These are phyloP conservation scores for Ernsta delagoae DNA, from an alignment of 2,888 invertebrate species.

Conservation along the genomic window DNA sequence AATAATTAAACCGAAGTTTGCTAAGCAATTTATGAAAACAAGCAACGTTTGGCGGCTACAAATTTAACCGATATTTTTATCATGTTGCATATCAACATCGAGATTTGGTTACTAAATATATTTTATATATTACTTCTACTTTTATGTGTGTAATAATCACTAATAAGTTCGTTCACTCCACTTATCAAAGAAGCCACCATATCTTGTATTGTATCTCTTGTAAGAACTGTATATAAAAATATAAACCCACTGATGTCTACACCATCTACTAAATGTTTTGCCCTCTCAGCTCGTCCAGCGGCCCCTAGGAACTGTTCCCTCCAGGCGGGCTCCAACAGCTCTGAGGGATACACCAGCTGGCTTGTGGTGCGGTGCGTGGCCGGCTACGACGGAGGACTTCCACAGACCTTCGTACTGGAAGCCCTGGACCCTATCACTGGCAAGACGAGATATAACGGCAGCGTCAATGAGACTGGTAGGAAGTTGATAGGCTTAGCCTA, in stretches of 20 bases:
- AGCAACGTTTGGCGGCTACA: neutral
- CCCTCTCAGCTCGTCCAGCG: constrained; percentile 89
- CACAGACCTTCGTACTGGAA: constrained; percentile 93
- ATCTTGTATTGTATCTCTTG: too few species aligned
- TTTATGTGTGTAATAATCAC: too few species aligned
- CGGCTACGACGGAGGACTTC: constrained; percentile 83
- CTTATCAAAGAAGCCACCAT: too few species aligned
- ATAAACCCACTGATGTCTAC: too few species aligned
- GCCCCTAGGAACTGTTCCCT: constrained; percentile 94
- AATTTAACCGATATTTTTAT: too few species aligned
- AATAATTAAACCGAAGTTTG: constrained; percentile 34
- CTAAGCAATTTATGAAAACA: constrained; percentile 17
- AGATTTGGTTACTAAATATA: too few species aligned
- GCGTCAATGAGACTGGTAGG: constrained; percentile 82
- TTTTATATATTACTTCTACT: too few species aligned
- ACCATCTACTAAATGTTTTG: neutral
- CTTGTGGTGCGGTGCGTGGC: constrained; percentile 90
- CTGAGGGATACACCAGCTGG: constrained; percentile 80
- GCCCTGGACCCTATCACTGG: constrained; percentile 91
- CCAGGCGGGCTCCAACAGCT: constrained; percentile 84
- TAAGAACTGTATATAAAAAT: too few species aligned
- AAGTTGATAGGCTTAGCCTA: neutral
- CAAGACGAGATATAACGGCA: constrained; percentile 88
- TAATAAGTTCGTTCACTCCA: too few species aligned
- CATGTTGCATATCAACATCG: too few species aligned